phyloP scores from a whole-genome alignment of 1,140 invertebrate genomes.

The Schlechtendalia chinensis region DNA sequence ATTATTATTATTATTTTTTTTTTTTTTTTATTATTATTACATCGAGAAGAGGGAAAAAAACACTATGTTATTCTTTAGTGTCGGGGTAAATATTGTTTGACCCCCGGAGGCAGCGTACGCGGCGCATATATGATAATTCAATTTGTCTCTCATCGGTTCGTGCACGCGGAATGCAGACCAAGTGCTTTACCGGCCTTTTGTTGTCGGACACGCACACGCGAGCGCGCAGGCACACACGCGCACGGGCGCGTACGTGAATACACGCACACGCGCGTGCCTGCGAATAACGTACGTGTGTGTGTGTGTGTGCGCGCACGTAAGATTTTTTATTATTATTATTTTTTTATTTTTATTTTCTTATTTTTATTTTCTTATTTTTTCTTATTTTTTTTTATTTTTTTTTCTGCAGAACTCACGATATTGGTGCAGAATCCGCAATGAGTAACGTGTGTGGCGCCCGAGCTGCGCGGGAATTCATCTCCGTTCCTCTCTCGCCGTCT shows the following conservation, averaged over 20 bases:
- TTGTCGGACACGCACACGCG: neutral
- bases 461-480: constrained; percentile 30
- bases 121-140: constrained; percentile 28
- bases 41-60: constrained; percentile 17
- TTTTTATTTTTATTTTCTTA: no score
- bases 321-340: no score
- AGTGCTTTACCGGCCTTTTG: constrained; percentile 36
- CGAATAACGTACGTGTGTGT: neutral
- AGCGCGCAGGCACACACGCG: neutral
- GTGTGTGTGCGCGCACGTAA: no score
- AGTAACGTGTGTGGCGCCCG: constrained; percentile 48
- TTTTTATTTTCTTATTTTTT: no score
- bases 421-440: constrained; percentile 48
- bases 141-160: constrained; percentile 27
- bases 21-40: constrained; percentile 12
- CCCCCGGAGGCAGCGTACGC: neutral
- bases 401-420: constrained; percentile 30
- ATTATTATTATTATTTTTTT: constrained; percentile 29
- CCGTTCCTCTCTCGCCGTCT: neutral
- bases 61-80: constrained; percentile 8
- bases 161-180: constrained; percentile 7
- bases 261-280: neutral
- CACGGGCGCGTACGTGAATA: neutral
- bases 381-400: no score
- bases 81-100: constrained; percentile 39